Evolutionary conservation across 1,140 invertebrate genomes (phyloP).

Genomic region (Nautilus pompilius): DNA sequence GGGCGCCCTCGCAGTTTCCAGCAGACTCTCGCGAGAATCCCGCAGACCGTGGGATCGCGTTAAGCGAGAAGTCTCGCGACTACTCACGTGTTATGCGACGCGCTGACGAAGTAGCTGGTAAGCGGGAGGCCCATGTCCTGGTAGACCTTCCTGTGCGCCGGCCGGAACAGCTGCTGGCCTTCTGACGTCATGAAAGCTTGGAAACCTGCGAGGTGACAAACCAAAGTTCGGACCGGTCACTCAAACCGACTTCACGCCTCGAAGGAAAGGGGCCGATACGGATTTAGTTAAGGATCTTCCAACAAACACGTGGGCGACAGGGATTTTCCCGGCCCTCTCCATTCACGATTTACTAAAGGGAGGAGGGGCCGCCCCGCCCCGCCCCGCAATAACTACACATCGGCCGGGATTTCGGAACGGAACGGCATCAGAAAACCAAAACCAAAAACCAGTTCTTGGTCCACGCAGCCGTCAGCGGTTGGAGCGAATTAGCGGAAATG

Average conservation of each 20-base stretch:
- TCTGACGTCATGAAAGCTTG: conserved; percentile 61
- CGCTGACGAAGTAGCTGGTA: conserved; percentile 64
- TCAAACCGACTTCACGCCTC: too few relatives aligned
- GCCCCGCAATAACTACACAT: too few relatives aligned
- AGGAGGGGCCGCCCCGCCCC: too few relatives aligned
- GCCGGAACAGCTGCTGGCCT: conserved; percentile 61
- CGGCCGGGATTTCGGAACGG: too few relatives aligned
- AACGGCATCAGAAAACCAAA: too few relatives aligned
- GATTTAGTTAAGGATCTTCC: neutral
- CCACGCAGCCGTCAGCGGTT: too few relatives aligned
- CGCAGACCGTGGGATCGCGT: too few relatives aligned
- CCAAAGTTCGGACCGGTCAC: neutral
- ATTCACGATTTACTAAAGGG: neutral
- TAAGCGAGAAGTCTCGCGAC: too few relatives aligned
- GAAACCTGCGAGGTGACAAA: conserved; percentile 56
- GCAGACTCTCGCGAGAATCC: too few relatives aligned
- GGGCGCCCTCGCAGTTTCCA: too few relatives aligned
- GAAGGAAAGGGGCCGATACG: neutral
- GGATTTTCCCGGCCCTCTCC: neutral
- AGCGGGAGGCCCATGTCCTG: conserved; percentile 67
- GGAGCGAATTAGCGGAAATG: too few relatives aligned
- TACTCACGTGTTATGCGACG: conserved; percentile 66
- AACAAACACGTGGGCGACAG: neutral
- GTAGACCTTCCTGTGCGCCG: conserved; percentile 56
- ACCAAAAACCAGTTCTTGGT: too few relatives aligned